These are phyloP conservation scores for Oncorhynchus gorbuscha DNA, from an alignment of 2,113 vertebrate species.

Conservation along the genomic window DNA sequence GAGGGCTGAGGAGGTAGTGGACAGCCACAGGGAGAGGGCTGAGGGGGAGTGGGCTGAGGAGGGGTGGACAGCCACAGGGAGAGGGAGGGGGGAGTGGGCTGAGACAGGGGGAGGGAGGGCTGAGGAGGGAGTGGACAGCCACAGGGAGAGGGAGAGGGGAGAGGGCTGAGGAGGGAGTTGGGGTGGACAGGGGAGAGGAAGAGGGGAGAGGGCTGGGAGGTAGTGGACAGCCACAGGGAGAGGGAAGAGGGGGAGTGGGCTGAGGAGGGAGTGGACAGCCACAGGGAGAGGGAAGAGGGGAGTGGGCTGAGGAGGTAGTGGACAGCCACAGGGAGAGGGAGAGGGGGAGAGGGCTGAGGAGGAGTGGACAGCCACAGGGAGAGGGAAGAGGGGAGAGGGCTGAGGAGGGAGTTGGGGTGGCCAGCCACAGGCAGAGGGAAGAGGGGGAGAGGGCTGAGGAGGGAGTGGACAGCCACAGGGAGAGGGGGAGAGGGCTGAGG, in stretches of 20 bases:
- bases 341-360: too few relatives aligned
- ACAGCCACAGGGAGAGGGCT: not conserved
- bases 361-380: too few relatives aligned
- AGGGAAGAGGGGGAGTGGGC: not conserved
- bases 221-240: not conserved
- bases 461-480: too few relatives aligned
- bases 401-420: too few relatives aligned
- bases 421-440: too few relatives aligned
- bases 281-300: too few relatives aligned
- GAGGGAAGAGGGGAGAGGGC: too few relatives aligned
- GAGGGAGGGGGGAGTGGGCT: not conserved
- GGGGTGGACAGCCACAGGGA: not conserved
- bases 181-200: not conserved
- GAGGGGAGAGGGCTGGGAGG: not conserved
- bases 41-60: not conserved
- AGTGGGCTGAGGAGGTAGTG: too few relatives aligned
- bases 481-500: too few relatives aligned
- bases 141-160: not conserved
- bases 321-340: too few relatives aligned
- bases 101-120: too few relatives aligned
- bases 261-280: not conserved
- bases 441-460: too few relatives aligned
- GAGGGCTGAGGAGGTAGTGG: not conserved
- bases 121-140: not conserved
- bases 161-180: constrained; percentile 1